Conservation (phyloP, 2,797 vertebrate genomes). For the Oryzias dopingdopingensis region DNA sequence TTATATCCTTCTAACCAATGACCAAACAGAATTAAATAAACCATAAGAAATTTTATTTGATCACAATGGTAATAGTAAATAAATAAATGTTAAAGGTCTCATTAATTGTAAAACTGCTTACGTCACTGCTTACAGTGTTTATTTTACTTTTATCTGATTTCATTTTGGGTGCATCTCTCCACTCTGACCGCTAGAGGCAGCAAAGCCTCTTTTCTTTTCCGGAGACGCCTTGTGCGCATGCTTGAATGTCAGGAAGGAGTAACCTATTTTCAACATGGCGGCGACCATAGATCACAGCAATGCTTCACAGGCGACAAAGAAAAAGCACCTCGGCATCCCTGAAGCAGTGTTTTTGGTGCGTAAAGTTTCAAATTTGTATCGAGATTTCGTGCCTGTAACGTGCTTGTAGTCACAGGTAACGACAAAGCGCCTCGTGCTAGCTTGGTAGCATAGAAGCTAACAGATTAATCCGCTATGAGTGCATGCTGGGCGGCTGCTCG, state of each 20-base stretch:
- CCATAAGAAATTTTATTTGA: too few species aligned
- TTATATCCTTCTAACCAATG: too few species aligned
- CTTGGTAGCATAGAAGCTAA: conserved; percentile 29
- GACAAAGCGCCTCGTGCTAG: conserved; percentile 8
- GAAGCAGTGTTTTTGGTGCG: conserved; percentile 94
- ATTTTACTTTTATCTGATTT: too few species aligned
- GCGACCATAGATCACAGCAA: conserved; percentile 81
- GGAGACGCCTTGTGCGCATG: conserved; percentile 28
- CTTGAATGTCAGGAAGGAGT: conserved; percentile 58
- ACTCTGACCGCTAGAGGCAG: conserved; percentile 17
- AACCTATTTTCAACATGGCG: conserved; percentile 85
- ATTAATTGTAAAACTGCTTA: too few species aligned
- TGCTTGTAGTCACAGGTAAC: too few species aligned
- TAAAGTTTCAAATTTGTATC: conserved; percentile 11
- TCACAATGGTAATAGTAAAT: too few species aligned
- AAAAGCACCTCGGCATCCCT: conserved; percentile 89
- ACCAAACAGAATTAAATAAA: too few species aligned
- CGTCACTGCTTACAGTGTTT: too few species aligned
- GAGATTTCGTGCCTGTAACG: too few species aligned
- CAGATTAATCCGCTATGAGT: conserved; percentile 28
- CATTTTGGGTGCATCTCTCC: neutral
- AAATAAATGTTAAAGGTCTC: too few species aligned
- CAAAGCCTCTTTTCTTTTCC: neutral
- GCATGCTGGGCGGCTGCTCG: conserved; percentile 47
- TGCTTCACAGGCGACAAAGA: conserved; percentile 75